Evolutionary conservation across 1,140 invertebrate species (phyloP).

Genomic region (Bombus affinis): DNA sequence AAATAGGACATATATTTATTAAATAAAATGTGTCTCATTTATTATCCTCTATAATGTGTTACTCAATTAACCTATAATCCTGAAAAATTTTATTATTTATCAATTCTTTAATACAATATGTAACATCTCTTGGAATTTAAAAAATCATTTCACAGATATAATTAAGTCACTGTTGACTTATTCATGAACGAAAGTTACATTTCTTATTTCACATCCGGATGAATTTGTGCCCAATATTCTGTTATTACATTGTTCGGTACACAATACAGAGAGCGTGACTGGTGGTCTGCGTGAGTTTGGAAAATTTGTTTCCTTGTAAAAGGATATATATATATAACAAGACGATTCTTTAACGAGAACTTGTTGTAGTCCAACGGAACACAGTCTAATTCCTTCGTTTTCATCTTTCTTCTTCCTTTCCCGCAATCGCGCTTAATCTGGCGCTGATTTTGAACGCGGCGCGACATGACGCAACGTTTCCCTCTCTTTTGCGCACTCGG

Average conservation of each 20-base stretch:
- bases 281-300: too few relatives aligned
- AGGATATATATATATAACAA: background rate
- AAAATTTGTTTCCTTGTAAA: background rate
- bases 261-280: background rate
- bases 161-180: background rate
- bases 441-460: constrained; percentile 46
- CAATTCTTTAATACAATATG: background rate
- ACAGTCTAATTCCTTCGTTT: constrained; percentile 4
- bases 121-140: background rate
- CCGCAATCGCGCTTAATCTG: constrained; percentile 30
- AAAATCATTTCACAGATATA: background rate
- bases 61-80: too few relatives aligned
- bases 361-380: too few relatives aligned
- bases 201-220: background rate
- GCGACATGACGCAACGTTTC: constrained; percentile 36
- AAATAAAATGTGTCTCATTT: too few relatives aligned
- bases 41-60: too few relatives aligned
- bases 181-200: constrained; percentile 10
- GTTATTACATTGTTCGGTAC: background rate
- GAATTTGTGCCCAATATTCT: background rate
- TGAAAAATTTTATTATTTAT: background rate
- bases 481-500: background rate
- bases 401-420: constrained; percentile 10
- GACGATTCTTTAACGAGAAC: background rate
- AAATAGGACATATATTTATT: too few relatives aligned